Evolutionary conservation across 2,888 invertebrate genomes (phyloP).

Genomic region (Lasioglossum vierecki): DNA sequence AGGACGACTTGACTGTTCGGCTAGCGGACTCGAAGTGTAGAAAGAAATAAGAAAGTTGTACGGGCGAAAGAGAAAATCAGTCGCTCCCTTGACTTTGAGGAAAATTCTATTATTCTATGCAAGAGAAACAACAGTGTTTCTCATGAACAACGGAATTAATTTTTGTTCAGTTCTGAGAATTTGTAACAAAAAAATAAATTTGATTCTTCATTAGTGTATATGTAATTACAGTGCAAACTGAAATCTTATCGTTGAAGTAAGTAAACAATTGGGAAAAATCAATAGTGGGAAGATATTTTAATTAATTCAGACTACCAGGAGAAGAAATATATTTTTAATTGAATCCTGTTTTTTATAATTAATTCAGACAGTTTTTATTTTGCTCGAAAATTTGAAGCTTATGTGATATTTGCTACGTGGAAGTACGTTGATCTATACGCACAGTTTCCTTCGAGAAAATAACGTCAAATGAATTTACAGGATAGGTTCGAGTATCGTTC

Average conservation of each 20-base stretch:
- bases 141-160: too few relatives aligned
- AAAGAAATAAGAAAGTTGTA: too few relatives aligned
- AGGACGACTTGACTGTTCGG: too few relatives aligned
- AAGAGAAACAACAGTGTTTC: too few relatives aligned
- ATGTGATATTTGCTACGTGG: not conserved
- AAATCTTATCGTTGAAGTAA: not conserved
- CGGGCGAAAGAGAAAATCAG: too few relatives aligned
- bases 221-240: too few relatives aligned
- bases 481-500: slow-evolving; percentile 61
- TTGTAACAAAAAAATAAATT: not conserved
- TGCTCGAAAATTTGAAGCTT: not conserved
- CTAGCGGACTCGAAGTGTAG: too few relatives aligned
- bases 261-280: not conserved
- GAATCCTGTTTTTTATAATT: not conserved
- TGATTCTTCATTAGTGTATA: not conserved
- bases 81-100: too few relatives aligned
- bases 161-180: not conserved
- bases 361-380: not conserved
- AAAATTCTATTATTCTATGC: too few relatives aligned
- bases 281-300: not conserved
- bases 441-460: slow-evolving; percentile 30
- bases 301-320: not conserved
- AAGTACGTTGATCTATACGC: not conserved
- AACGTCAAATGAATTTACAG: slow-evolving; percentile 38
- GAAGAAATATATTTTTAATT: too few relatives aligned